phyloP scores from a whole-genome alignment of 1,140 invertebrate genomes.

The Heliconius melpomene region DNA sequence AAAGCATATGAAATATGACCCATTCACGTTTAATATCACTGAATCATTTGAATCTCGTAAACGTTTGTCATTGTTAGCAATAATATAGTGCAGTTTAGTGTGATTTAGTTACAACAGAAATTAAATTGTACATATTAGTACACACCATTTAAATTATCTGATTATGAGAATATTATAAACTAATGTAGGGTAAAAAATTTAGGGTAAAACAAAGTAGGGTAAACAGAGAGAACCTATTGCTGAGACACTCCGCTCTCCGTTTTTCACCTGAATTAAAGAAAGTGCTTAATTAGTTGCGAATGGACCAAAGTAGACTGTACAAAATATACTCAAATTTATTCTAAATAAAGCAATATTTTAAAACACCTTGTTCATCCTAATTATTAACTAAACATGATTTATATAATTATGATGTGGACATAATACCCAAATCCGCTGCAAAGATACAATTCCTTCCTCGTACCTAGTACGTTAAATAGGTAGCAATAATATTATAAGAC shows the following conservation, averaged over 20 bases:
- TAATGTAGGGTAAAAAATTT: too few species aligned
- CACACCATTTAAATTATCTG: neutral
- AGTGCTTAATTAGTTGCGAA: too few species aligned
- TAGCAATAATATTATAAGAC: neutral
- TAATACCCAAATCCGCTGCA: neutral
- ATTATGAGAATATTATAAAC: neutral
- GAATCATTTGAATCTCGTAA: slow-evolving; percentile 11
- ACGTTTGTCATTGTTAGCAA: slow-evolving; percentile 7
- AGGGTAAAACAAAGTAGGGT: too few species aligned
- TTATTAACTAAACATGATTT: neutral
- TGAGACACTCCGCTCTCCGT: too few species aligned
- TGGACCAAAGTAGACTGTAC: too few species aligned
- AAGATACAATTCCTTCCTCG: neutral
- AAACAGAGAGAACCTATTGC: too few species aligned
- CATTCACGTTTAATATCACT: slow-evolving; percentile 10
- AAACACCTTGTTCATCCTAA: neutral
- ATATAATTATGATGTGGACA: neutral
- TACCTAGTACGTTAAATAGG: neutral
- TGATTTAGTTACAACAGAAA: slow-evolving; percentile 1
- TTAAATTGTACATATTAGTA: neutral
- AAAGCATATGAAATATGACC: slow-evolving; percentile 10
- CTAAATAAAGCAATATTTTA: too few species aligned
- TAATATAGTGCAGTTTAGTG: slow-evolving; percentile 11
- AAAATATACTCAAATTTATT: too few species aligned
- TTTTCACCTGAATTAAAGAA: too few species aligned